phyloP scores from a whole-genome alignment of 1,140 invertebrate species.

The Pseudomyrmex flavicornis region DNA sequence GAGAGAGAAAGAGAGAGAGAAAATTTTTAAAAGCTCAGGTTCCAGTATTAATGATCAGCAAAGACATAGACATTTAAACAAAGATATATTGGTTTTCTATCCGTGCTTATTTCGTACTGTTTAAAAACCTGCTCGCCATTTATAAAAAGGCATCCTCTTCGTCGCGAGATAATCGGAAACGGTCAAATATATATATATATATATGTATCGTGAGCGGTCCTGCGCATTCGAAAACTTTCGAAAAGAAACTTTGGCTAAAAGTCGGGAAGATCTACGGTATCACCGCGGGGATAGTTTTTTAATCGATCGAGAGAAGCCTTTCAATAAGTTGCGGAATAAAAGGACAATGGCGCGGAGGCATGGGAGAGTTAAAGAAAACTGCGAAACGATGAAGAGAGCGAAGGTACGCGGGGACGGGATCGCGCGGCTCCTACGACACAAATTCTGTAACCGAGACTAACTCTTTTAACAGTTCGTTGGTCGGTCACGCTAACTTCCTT shows the following conservation, averaged over 20 bases:
- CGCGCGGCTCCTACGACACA: conserved; percentile 62
- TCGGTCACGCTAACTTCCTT: conserved; percentile 31
- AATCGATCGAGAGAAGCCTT: conserved; percentile 58
- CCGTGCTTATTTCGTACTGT: not conserved
- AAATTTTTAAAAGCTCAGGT: not conserved
- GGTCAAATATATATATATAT: conserved; percentile 15
- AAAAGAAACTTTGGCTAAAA: conserved; percentile 5
- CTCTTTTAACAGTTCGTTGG: conserved; percentile 77
- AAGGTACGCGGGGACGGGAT: conserved; percentile 3
- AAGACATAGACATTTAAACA: conserved; percentile 2
- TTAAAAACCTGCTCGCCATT: conserved; percentile 13
- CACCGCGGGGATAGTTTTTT: conserved; percentile 59
- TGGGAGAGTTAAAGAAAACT: conserved; percentile 18
- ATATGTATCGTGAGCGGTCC: not conserved
- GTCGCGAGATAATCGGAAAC: conserved; percentile 14
- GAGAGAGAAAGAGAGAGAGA: not conserved
- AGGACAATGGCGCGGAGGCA: conserved; percentile 13
- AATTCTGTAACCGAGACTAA: conserved; percentile 79
- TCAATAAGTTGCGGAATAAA: conserved; percentile 56
- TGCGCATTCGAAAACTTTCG: conserved; percentile 30
- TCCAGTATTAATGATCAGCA: not conserved
- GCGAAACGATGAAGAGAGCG: not conserved
- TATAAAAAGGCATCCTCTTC: conserved; percentile 23
- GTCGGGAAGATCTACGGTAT: conserved; percentile 12
- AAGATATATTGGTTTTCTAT: not conserved